A percentile compares a stretch with the other conserved stretches of the same genome.
These are phyloP conservation scores for Lamprotornis superbus DNA, from an alignment of 2,113 vertebrate genomes.

Conservation along the genomic window DNA sequence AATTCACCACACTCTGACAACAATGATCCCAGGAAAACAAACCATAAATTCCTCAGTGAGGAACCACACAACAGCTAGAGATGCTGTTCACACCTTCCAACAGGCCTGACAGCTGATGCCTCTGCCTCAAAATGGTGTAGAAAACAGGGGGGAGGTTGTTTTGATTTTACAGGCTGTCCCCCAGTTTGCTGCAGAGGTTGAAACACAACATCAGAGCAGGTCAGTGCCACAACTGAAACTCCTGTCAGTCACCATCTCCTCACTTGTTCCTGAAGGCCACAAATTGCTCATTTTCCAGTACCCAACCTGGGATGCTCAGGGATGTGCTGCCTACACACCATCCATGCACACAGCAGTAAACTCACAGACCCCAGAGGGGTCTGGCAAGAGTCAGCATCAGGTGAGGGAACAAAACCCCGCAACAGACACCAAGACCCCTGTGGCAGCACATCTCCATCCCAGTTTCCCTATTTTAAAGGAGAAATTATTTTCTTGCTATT, in stretches of 20 bases:
- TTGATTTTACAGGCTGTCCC: neutral
- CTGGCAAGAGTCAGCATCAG: neutral
- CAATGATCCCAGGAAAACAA: neutral
- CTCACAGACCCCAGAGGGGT: neutral
- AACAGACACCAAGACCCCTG: rapidly evolving
- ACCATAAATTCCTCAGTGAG: neutral
- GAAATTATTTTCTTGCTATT: neutral
- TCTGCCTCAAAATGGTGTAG: neutral
- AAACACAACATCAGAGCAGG: neutral
- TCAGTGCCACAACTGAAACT: neutral
- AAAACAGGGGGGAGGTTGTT: neutral
- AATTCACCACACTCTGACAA: neutral
- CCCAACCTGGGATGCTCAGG: neutral
- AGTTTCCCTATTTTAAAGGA: neutral
- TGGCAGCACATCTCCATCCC: neutral
- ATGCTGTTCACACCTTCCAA: neutral
- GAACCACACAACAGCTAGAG: neutral
- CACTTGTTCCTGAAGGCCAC: neutral
- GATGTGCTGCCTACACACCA: neutral
- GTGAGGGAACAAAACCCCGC: neutral
- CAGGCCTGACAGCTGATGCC: neutral
- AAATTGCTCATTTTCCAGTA: neutral
- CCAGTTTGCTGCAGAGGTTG: neutral
- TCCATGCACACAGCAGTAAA: neutral
- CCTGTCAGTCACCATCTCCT: neutral